Conservation (phyloP, 37 sponge, comb jelly and placozoan species). For the Cladorhizidae sp. region DNA sequence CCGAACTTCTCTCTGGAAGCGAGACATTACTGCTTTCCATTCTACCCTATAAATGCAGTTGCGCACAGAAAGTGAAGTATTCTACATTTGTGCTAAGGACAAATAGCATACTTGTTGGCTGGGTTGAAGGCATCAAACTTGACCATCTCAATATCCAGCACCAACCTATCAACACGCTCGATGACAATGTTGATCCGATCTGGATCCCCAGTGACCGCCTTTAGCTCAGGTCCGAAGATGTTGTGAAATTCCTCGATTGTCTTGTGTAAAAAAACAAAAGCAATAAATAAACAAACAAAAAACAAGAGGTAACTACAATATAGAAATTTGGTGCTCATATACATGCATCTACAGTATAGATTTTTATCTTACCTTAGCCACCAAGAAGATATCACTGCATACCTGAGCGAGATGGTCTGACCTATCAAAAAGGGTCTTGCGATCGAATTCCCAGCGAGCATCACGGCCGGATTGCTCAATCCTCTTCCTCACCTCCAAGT, state of each 20-base stretch:
- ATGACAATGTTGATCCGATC: slow-evolving; percentile 84
- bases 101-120: slow-evolving; percentile 28
- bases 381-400: slow-evolving; percentile 86
- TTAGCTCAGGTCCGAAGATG: slow-evolving; percentile 98
- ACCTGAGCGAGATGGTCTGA: slow-evolving; percentile 92
- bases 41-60: slow-evolving; percentile 22
- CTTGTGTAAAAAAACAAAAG: slow-evolving; percentile 29
- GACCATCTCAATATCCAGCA: slow-evolving; percentile 72
- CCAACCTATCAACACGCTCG: slow-evolving; percentile 76
- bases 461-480: slow-evolving; percentile 98
- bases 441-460: slow-evolving; percentile 99
- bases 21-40: slow-evolving; percentile 89
- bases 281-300: background rate
- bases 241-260: slow-evolving; percentile 98
- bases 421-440: slow-evolving; percentile 89
- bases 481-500: slow-evolving; percentile 95
- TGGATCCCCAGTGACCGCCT: slow-evolving; percentile 97
- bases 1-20: slow-evolving; percentile 89
- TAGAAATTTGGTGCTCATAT: too few relatives aligned
- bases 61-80: background rate
- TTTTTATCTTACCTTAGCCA: slow-evolving; percentile 75
- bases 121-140: slow-evolving; percentile 89
- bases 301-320: background rate
- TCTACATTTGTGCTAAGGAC: background rate
- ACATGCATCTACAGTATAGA: background rate